Conservation (phyloP, 2,797 vertebrate species). For the Microcaecilia unicolor region DNA sequence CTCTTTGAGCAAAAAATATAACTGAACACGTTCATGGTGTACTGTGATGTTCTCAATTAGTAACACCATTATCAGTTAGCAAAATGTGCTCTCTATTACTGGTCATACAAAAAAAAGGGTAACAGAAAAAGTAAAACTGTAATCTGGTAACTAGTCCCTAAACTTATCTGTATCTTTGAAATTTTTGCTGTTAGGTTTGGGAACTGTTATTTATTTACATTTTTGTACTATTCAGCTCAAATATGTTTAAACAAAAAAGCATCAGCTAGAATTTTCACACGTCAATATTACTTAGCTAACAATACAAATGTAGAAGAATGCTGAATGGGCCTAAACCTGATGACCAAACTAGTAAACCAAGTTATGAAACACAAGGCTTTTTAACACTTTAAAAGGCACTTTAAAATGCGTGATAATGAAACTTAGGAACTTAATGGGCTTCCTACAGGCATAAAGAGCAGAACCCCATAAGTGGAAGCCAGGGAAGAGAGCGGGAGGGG, state of each 20-base stretch:
- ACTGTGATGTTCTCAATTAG: neutral
- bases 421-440: no score
- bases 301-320: conserved; percentile 6
- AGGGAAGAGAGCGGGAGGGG: no score
- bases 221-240: conserved; percentile 40
- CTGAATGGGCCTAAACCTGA: neutral
- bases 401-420: neutral
- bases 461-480: no score
- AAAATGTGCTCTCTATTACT: conserved; percentile 20
- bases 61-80: conserved; percentile 6
- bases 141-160: no score
- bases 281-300: conserved; percentile 14
- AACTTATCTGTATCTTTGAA: no score
- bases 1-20: conserved; percentile 77
- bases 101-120: conserved; percentile 19
- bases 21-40: neutral
- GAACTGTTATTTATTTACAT: conserved; percentile 28
- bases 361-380: conserved; percentile 12
- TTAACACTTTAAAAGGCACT: neutral
- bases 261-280: conserved; percentile 23
- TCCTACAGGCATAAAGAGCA: no score
- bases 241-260: conserved; percentile 33
- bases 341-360: neutral
- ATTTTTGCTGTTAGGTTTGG: conserved; percentile 21
- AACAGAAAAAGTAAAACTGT: no score